phyloP scores from a whole-genome alignment of 1,140 invertebrate species.

The Rhopalosiphum padi region DNA sequence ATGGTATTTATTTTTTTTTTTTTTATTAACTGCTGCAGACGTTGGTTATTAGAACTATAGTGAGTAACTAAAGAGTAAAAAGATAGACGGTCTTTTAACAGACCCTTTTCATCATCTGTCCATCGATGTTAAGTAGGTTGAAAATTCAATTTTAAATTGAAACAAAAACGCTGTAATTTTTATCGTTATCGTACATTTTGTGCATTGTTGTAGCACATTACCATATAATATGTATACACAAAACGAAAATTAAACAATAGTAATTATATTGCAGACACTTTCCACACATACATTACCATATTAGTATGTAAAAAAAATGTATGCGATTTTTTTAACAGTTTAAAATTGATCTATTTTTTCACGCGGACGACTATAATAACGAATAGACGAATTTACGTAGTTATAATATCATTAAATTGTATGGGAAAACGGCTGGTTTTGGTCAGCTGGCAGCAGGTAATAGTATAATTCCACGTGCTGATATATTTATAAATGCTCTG shows the following conservation, averaged over 20 bases:
- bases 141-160: background rate
- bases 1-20: background rate
- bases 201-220: background rate
- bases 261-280: background rate
- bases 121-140: background rate
- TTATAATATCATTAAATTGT: background rate
- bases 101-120: background rate
- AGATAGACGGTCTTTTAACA: background rate
- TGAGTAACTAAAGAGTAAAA: background rate
- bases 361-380: background rate
- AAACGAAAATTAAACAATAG: background rate
- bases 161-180: background rate
- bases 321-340: background rate
- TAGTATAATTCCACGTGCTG: background rate
- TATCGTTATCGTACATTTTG: background rate
- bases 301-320: background rate
- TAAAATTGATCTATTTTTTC: background rate
- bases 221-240: background rate
- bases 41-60: background rate
- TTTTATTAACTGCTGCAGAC: slow-evolving; percentile 7
- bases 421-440: background rate
- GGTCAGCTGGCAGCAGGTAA: background rate
- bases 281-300: background rate
- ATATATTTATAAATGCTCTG: background rate
- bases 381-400: background rate